Evolutionary conservation across 2,113 vertebrate species (phyloP).

Genomic region (Elephas maximus): DNA sequence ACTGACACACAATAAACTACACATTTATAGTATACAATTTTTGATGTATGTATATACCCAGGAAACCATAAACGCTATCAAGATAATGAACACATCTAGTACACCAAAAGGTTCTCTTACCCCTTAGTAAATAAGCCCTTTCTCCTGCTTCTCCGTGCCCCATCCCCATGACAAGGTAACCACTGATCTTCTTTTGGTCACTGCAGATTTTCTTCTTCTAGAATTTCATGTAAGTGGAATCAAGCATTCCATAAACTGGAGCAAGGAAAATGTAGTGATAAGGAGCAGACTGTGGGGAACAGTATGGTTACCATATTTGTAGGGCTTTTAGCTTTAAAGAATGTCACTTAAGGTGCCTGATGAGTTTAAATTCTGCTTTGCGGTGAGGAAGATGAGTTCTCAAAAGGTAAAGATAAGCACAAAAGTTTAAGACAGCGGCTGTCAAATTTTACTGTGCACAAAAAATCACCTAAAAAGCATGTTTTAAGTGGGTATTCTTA

Average conservation of each 20-base stretch:
- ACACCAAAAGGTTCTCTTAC: neutral
- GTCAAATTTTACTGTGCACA: slow-evolving; percentile 29
- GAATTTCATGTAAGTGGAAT: neutral
- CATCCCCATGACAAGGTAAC: neutral
- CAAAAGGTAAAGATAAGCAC: slow-evolving; percentile 48
- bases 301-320: neutral
- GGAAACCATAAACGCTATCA: neutral
- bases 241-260: no score
- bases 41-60: neutral
- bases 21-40: neutral
- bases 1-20: neutral
- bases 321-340: neutral
- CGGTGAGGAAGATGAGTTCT: slow-evolving; percentile 47
- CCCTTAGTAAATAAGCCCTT: neutral
- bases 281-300: neutral
- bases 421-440: slow-evolving; percentile 62
- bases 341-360: slow-evolving; percentile 61
- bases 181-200: neutral
- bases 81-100: neutral
- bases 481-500: slow-evolving; percentile 40
- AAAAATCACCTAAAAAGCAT: slow-evolving; percentile 37
- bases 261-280: neutral
- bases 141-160: neutral
- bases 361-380: slow-evolving; percentile 52
- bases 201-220: neutral